phyloP scores from a whole-genome alignment of 2,888 invertebrate species.

The Abscondita cerata region DNA sequence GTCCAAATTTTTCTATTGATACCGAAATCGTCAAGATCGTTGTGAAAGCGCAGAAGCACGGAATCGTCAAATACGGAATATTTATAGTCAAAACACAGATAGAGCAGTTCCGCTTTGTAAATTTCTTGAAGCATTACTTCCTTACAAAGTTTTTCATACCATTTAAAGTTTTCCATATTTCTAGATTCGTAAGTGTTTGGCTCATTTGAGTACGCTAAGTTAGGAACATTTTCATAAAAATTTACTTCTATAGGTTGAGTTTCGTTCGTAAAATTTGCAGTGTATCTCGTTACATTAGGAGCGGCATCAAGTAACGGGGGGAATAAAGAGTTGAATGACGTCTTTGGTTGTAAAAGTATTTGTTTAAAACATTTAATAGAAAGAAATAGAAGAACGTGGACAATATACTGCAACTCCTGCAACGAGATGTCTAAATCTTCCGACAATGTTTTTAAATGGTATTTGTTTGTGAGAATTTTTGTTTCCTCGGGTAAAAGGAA shows the following conservation, averaged over 20 bases:
- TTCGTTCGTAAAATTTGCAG: background rate
- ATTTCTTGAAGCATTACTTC: slow-evolving; percentile 23
- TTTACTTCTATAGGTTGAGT: background rate
- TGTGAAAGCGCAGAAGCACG: slow-evolving; percentile 24
- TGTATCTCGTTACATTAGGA: background rate
- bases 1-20: slow-evolving; percentile 18
- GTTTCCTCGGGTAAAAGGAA: slow-evolving; percentile 1
- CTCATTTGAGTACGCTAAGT: slow-evolving; percentile 4
- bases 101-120: slow-evolving; percentile 15
- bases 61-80: slow-evolving; percentile 25
- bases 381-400: slow-evolving; percentile 21
- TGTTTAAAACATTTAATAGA: slow-evolving; percentile 10
- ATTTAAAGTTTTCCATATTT: slow-evolving; percentile 21
- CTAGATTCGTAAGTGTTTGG: slow-evolving; percentile 24
- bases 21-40: slow-evolving; percentile 22
- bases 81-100: slow-evolving; percentile 20
- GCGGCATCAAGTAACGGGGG: background rate
- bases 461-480: background rate
- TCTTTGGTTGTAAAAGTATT: background rate
- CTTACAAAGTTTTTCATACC: slow-evolving; percentile 19
- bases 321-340: background rate
- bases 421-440: slow-evolving; percentile 11
- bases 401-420: slow-evolving; percentile 16
- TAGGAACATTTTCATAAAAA: background rate
- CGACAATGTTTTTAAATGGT: slow-evolving; percentile 5